Conservation (phyloP, 1,140 invertebrate genomes). For the Leguminivora glycinivorella region DNA sequence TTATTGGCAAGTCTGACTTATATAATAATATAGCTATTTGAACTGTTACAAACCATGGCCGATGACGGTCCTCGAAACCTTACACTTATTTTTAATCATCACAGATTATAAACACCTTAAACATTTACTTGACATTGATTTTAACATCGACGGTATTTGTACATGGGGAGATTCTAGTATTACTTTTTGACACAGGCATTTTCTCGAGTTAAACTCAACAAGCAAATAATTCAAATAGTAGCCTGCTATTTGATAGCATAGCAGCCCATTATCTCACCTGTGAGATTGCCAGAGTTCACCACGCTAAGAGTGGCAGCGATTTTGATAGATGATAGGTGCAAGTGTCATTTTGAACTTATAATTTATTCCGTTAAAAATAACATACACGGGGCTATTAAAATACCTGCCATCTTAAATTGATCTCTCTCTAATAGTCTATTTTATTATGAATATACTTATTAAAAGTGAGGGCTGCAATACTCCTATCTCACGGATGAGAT, state of each 20-base stretch:
- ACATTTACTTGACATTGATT: slow-evolving; percentile 8
- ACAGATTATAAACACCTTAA: slow-evolving; percentile 42
- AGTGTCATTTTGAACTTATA: no score
- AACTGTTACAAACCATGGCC: slow-evolving; percentile 17
- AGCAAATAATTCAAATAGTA: slow-evolving; percentile 6
- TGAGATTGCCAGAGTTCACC: no score
- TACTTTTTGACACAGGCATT: neutral
- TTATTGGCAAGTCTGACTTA: slow-evolving; percentile 8
- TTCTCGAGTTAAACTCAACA: neutral
- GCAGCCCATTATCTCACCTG: neutral
- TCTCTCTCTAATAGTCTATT: no score
- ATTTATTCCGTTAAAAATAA: no score
- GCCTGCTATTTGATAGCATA: neutral
- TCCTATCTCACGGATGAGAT: no score
- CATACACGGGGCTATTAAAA: no score
- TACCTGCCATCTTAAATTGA: no score
- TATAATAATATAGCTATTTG: slow-evolving; percentile 19
- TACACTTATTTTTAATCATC: slow-evolving; percentile 50
- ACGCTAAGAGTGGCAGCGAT: no score
- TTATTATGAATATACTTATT: no score
- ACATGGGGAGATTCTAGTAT: slow-evolving; percentile 13
- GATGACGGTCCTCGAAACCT: slow-evolving; percentile 16
- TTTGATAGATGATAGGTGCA: no score
- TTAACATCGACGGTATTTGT: neutral
- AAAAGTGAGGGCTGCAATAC: no score